Evolutionary conservation across 2,113 vertebrate species (phyloP).

Genomic region (Leptodactylus fuscus): DNA sequence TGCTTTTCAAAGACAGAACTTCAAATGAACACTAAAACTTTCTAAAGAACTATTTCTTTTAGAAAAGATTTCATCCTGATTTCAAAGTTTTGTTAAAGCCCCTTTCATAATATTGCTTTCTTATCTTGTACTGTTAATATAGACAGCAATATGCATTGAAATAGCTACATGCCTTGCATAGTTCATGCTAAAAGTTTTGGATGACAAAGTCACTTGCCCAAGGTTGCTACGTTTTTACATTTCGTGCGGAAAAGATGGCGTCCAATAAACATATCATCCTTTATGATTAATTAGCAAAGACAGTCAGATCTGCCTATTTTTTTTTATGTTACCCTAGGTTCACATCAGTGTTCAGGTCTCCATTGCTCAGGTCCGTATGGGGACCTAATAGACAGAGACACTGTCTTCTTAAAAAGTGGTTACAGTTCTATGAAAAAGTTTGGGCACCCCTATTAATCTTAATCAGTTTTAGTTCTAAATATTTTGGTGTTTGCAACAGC

Average conservation of each 20-base stretch:
- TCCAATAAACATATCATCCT: background rate
- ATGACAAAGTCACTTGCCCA: slow-evolving; percentile 36
- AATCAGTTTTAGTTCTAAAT: no score
- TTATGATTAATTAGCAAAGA: background rate
- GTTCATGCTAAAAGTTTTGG: slow-evolving; percentile 30
- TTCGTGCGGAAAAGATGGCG: background rate
- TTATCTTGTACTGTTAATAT: slow-evolving; percentile 33
- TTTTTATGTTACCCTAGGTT: no score
- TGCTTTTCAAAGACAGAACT: slow-evolving; percentile 52
- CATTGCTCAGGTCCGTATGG: no score
- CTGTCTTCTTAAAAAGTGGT: no score
- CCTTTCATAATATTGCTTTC: slow-evolving; percentile 41
- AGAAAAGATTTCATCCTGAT: slow-evolving; percentile 37
- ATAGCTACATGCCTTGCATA: slow-evolving; percentile 11
- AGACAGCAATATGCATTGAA: slow-evolving; percentile 26
- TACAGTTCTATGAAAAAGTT: no score
- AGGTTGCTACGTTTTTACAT: background rate
- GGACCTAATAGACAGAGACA: no score
- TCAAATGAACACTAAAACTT: slow-evolving; percentile 53
- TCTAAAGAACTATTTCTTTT: slow-evolving; percentile 39
- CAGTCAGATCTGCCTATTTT: no score
- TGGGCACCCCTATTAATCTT: no score
- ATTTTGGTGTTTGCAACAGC: no score
- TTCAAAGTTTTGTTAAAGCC: slow-evolving; percentile 40
- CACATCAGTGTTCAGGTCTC: no score